Base-by-base conservation (phyloP, 2,888 invertebrate species). In the Thereva nobilitata region DNA sequence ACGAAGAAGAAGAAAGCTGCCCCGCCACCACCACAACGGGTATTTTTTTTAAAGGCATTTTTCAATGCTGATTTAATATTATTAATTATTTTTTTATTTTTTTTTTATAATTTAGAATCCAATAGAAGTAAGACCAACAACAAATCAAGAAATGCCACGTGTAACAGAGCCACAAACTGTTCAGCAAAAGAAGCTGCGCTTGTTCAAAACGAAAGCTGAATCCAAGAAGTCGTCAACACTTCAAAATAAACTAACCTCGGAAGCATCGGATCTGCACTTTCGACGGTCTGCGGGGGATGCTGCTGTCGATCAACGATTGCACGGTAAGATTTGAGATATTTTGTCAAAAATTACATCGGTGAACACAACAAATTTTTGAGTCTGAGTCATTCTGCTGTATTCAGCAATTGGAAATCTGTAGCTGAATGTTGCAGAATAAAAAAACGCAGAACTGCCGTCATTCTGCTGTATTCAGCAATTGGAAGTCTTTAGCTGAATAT, bases 141-240 rank as follows among this genome's bases (percentile, higher is more conserved):
- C 71, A 82, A 84, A 79, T 81, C 82, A 37, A 10, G 53, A 53
- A n/a, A 5, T 53, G 69, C 71, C 75, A 70, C 23, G 23, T 23
- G 23, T 23, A 2, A 2, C 2, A 23, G 23, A 23, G 23, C 70
- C 74, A 63, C 72, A 74, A 42, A 67, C 75, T 23, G 73, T 76
- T 6, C 77, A 78, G 6, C 83, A 83, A 68, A 82, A 86, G 70
- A 86, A 86, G 76, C 82, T 86, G 55, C 85, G 90, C 56, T 83
- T 91, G 42, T 92, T 91, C 78, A 90, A 88, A 82, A 90, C 89
- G 55, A 86, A 88, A 76, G 88, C 87, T 57, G 89, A 90, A 82
- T 87, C 88, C 69, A 87, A 23, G 10, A 65, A 65, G 9, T 9
- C 44, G 9, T 9, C 44, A 8, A 42, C 44, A 4, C 8, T 61